Evolutionary conservation across 2,888 invertebrate species (phyloP).

Genomic region (Beris morrisii): DNA sequence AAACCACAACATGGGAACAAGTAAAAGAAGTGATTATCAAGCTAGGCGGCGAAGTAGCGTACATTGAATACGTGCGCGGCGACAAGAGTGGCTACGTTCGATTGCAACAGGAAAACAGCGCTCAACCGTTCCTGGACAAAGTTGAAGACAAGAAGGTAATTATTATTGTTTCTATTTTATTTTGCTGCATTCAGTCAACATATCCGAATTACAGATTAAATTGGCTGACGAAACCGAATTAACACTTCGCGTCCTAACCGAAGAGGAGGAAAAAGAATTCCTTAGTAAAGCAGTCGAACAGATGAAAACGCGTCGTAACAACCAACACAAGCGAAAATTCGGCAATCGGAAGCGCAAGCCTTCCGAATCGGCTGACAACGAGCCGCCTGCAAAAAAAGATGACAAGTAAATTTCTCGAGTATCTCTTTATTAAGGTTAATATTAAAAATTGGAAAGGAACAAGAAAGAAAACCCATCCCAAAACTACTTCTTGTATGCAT

Average conservation of each 20-base stretch:
- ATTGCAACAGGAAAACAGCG: slow-evolving; percentile 69
- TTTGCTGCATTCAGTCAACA: no score
- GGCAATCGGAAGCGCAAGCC: slow-evolving; percentile 8
- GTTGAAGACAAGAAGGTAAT: slow-evolving; percentile 65
- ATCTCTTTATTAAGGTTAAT: no score
- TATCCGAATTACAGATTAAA: slow-evolving; percentile 48
- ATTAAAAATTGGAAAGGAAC: no score
- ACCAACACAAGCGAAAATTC: slow-evolving; percentile 48
- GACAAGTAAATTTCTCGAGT: not conserved
- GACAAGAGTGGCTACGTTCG: slow-evolving; percentile 74
- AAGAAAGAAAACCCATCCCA: no score
- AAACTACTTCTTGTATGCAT: no score
- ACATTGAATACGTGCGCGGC: slow-evolving; percentile 75
- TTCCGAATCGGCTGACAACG: not conserved
- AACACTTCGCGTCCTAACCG: slow-evolving; percentile 63
- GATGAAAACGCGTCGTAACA: slow-evolving; percentile 62
- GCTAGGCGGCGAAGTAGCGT: slow-evolving; percentile 63
- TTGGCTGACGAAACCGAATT: slow-evolving; percentile 58
- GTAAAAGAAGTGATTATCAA: slow-evolving; percentile 68
- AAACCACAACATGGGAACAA: slow-evolving; percentile 65
- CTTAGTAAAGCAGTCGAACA: slow-evolving; percentile 65
- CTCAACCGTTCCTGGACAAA: slow-evolving; percentile 66
- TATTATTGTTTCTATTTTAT: not conserved
- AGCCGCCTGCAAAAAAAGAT: slow-evolving; percentile 26
- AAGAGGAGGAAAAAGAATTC: slow-evolving; percentile 71